phyloP scores from a whole-genome alignment of 2,113 vertebrate species.

The Eulemur rufifrons region DNA sequence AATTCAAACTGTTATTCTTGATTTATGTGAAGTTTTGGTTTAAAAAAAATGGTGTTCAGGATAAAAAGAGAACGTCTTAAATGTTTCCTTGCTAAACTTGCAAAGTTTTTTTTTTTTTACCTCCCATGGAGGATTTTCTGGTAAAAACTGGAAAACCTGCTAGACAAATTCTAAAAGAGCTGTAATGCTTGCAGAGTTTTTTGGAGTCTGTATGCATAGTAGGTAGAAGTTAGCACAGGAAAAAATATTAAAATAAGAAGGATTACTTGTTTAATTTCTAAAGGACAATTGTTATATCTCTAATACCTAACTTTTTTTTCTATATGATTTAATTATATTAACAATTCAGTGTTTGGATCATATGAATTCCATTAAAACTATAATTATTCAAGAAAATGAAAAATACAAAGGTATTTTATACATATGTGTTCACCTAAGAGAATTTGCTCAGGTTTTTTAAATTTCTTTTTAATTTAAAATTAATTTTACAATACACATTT shows the following conservation, averaged over 20 bases:
- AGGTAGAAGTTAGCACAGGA: background rate
- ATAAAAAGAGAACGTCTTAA: constrained; percentile 41
- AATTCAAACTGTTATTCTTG: constrained; percentile 28
- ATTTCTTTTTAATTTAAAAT: constrained; percentile 6
- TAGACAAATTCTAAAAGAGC: no score
- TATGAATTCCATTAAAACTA: background rate
- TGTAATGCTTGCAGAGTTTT: no score
- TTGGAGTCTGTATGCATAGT: background rate
- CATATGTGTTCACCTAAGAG: background rate
- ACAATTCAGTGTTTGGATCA: background rate
- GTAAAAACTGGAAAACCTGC: no score
- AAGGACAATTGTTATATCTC: background rate
- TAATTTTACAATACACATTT: constrained; percentile 6
- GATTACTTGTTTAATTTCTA: constrained; percentile 14
- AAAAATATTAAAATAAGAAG: constrained; percentile 31
- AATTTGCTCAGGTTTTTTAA: background rate
- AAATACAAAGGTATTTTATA: background rate
- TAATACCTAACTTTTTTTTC: constrained; percentile 21
- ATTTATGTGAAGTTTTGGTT: background rate
- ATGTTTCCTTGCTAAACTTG: background rate
- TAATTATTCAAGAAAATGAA: background rate
- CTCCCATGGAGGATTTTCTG: no score
- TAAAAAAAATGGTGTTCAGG: background rate
- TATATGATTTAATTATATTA: constrained; percentile 26
- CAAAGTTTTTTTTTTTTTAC: background rate